These are phyloP conservation scores for Allolobophora icterica DNA, from an alignment of 2,888 invertebrate genomes.

Conservation along the genomic window DNA sequence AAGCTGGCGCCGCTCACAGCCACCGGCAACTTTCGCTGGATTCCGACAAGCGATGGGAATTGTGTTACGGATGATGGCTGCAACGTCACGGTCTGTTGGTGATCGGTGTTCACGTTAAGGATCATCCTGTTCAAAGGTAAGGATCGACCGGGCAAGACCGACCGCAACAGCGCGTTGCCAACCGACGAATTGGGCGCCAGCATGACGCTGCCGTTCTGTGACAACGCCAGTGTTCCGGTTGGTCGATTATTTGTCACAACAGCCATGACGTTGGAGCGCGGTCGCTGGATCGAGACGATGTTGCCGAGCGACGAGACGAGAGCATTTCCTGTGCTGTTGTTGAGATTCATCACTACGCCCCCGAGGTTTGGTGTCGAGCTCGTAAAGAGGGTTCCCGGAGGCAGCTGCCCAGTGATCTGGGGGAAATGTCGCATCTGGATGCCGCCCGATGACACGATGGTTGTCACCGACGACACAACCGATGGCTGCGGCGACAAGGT, in stretches of 20 bases:
- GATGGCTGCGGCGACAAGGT: not conserved
- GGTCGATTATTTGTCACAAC: slow-evolving; percentile 11
- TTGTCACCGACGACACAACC: not conserved
- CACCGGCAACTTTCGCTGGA: not conserved
- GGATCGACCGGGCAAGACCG: not conserved
- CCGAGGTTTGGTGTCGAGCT: not conserved
- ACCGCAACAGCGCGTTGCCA: not conserved
- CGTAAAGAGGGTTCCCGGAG: not conserved
- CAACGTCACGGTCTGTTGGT: slow-evolving; percentile 1
- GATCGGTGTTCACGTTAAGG: not conserved
- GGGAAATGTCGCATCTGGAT: not conserved
- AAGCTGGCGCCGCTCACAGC: not conserved
- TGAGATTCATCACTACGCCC: slow-evolving; percentile 9
- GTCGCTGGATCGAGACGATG: slow-evolving; percentile 22
- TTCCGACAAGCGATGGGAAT: not conserved
- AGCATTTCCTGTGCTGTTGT: not conserved
- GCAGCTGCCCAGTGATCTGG: not conserved
- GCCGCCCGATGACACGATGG: not conserved
- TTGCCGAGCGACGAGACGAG: not conserved
- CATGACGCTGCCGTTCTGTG: not conserved
- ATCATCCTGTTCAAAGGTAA: not conserved
- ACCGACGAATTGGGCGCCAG: not conserved
- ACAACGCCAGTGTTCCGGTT: not conserved
- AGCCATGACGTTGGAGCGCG: slow-evolving; percentile 23
- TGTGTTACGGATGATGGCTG: not conserved